Base-by-base conservation (phyloP, 2,888 invertebrate genomes). In the Venusia cambrica region DNA sequence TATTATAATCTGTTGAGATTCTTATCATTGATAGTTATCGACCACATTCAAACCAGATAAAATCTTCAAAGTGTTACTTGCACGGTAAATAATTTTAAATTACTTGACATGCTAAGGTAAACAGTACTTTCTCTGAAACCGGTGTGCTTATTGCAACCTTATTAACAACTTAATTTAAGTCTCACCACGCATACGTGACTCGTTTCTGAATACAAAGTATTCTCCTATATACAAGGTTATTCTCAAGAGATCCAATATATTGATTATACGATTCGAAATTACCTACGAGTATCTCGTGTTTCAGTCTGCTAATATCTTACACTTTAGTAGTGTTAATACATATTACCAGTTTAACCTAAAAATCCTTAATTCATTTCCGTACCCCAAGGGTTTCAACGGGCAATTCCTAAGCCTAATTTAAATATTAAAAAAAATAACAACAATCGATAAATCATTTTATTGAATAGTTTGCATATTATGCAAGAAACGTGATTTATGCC, bases 131-230 rank as follows among this genome's bases (percentile, higher is more conserved):
- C 36, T 27, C 45, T 43, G 34, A 15, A 38, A 47, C 48, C 29
- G 31, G 50, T 52, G 47, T 51, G 51, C 57, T 57, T 57, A 58
- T 51, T 51, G 48, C 39, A 14, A 31, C 38, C 44, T 48, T 61
- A 25, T 29, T 67, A 69, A 70, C 62, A 66, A 58, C 68, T 70
- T 55, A 69, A 73, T 72, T 33, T 37, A 32, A 31, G 19, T 10
- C 28, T 7, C 19, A 10, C 13, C 34, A 15, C 18, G 32, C 24
- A 33, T 38, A 36, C 40, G 40, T 40, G 40, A 36, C 40, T 36
- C 69, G 57, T 73, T 73, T 79, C 75, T 62, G 77, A 78, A 77
- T 71, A 73, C 71, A 25, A 30, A 39, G 17, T 30, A 35, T 18
- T 34, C 20, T 20, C 10, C 15, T 18, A 9, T 5, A 17, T 35